phyloP scores from a whole-genome alignment of 1,140 invertebrate genomes.

The Aplysia californica region DNA sequence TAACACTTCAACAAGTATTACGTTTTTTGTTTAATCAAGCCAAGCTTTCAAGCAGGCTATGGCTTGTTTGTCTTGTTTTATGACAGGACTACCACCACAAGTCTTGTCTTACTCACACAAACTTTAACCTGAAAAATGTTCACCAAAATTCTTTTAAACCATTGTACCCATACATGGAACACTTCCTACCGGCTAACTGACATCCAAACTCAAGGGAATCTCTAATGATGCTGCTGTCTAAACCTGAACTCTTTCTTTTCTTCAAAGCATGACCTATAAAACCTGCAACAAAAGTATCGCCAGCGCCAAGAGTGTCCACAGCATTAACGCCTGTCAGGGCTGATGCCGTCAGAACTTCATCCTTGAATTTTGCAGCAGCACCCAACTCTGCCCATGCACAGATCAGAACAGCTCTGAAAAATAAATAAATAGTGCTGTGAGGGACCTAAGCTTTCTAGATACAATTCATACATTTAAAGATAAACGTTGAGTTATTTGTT shows the following conservation, averaged over 20 bases:
- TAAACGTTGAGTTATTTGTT: background rate
- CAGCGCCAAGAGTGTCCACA: constrained; percentile 6
- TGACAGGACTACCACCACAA: too few relatives aligned
- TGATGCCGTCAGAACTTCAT: background rate
- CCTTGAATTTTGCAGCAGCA: background rate
- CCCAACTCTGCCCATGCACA: constrained; percentile 10
- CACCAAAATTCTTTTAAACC: background rate
- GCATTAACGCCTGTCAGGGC: background rate
- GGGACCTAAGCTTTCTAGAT: background rate
- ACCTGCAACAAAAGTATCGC: constrained; percentile 11
- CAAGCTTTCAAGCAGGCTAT: too few relatives aligned
- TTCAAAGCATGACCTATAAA: background rate
- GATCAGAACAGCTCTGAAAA: constrained; percentile 7
- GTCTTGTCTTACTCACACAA: too few relatives aligned
- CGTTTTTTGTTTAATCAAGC: too few relatives aligned
- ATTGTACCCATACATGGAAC: constrained; percentile 5
- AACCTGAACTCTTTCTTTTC: too few relatives aligned
- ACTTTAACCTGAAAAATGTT: too few relatives aligned
- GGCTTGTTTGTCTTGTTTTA: too few relatives aligned
- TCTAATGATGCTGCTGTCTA: background rate
- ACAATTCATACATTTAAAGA: background rate
- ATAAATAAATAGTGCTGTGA: background rate
- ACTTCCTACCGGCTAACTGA: constrained; percentile 2
- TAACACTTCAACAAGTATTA: too few relatives aligned
- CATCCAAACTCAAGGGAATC: constrained; percentile 5